phyloP scores from a whole-genome alignment of 2,797 vertebrate species.

The Gymnodraco acuticeps region DNA sequence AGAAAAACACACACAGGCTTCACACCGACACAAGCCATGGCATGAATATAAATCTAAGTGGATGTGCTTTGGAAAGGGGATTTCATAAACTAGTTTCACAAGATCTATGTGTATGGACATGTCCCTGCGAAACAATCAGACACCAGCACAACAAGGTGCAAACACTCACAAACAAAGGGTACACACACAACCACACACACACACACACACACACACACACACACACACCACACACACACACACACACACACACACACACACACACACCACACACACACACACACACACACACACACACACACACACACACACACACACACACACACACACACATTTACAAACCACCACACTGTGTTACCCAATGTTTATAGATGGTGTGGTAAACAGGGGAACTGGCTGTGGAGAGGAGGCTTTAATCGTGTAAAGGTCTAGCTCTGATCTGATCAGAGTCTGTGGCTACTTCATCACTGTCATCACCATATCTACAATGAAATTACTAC shows the following conservation, averaged over 20 bases:
- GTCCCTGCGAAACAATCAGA: constrained; percentile 37
- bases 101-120: constrained; percentile 35
- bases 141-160: constrained; percentile 13
- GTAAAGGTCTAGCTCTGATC: constrained; percentile 79
- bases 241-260: background rate
- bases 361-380: constrained; percentile 63
- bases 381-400: constrained; percentile 67
- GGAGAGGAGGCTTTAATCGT: constrained; percentile 76
- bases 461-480: constrained; percentile 85
- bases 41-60: constrained; percentile 61
- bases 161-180: constrained; percentile 2
- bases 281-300: constrained; percentile 10
- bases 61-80: constrained; percentile 24
- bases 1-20: constrained; percentile 35
- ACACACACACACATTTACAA: background rate
- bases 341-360: constrained; percentile 29
- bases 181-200: background rate
- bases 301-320: background rate
- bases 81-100: constrained; percentile 35
- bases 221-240: background rate
- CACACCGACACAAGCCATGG: constrained; percentile 30
- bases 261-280: constrained; percentile 7
- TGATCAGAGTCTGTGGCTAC: constrained; percentile 77
- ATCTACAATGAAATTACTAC: constrained; percentile 79
- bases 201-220: constrained; percentile 6